These are phyloP conservation scores for Leptopilina drosophilae DNA, from an alignment of 2,888 invertebrate species.

Conservation along the genomic window DNA sequence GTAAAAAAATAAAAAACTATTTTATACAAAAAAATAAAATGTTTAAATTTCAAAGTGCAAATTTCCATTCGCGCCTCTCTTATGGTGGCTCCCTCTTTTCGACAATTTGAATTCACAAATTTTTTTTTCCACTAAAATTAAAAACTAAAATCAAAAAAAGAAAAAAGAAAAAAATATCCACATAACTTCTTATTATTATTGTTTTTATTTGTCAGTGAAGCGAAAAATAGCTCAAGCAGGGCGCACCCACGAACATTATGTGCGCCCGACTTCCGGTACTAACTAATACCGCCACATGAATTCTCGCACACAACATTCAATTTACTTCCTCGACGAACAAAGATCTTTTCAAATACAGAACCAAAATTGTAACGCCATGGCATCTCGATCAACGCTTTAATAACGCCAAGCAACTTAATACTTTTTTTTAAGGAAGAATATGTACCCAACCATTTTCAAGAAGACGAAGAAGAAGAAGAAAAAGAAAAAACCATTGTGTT, in stretches of 20 bases:
- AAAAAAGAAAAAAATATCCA: neutral
- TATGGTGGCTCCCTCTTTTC: constrained; percentile 15
- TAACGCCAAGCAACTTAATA: constrained; percentile 59
- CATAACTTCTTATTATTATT: constrained; percentile 57
- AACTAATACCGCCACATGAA: constrained; percentile 48
- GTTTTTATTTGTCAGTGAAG: constrained; percentile 75
- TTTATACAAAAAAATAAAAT: too few relatives aligned
- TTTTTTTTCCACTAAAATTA: neutral
- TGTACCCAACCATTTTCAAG: neutral
- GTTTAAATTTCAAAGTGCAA: too few relatives aligned
- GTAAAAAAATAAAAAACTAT: too few relatives aligned
- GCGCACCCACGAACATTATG: constrained; percentile 72
- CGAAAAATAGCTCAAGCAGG: constrained; percentile 73
- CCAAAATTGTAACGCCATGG: constrained; percentile 69
- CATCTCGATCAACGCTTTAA: constrained; percentile 58
- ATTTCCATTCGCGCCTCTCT: neutral
- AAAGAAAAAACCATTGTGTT: neutral
- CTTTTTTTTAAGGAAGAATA: constrained; percentile 39
- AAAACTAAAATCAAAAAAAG: too few relatives aligned
- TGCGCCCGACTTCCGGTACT: constrained; percentile 69
- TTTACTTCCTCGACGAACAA: constrained; percentile 71
- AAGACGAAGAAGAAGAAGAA: neutral
- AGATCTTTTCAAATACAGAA: constrained; percentile 72
- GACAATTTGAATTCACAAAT: constrained; percentile 24
- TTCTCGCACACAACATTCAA: constrained; percentile 17